Percentiles rank a stretch among this genome's conserved stretches.
These are phyloP conservation scores for Noctua fimbriata DNA, from an alignment of 2,888 invertebrate species.

Conservation along the genomic window DNA sequence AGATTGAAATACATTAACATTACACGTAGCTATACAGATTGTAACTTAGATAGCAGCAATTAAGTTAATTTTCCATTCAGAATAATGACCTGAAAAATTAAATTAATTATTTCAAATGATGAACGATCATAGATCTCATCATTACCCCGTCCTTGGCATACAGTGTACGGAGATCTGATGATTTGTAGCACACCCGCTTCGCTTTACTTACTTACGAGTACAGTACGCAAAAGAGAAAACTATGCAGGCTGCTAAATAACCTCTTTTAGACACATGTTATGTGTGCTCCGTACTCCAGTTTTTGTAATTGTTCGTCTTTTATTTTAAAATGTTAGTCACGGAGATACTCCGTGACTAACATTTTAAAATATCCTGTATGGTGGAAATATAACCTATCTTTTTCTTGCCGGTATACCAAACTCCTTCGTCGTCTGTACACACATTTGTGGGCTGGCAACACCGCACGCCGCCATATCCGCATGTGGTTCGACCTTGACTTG, in stretches of 20 bases:
- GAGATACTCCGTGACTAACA: no score
- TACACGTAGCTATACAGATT: conserved; percentile 9
- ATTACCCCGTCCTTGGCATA: conserved; percentile 32
- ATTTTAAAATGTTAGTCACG: not conserved
- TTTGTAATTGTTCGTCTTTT: not conserved
- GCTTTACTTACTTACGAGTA: conserved; percentile 31
- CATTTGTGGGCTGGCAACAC: conserved; percentile 79
- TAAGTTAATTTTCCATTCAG: conserved; percentile 23
- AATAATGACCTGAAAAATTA: conserved; percentile 30
- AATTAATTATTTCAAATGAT: conserved; percentile 20
- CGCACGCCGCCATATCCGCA: conserved; percentile 83
- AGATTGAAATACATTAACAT: not conserved
- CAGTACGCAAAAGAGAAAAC: not conserved
- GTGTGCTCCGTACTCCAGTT: not conserved
- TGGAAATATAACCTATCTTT: not conserved
- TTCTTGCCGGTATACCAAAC: not conserved
- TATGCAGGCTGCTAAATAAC: not conserved
- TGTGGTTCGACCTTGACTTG: conserved; percentile 82
- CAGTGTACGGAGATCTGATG: conserved; percentile 35
- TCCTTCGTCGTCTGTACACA: conserved; percentile 19
- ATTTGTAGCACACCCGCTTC: conserved; percentile 12
- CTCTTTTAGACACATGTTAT: not conserved
- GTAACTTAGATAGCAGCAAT: conserved; percentile 11
- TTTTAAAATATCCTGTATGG: not conserved
- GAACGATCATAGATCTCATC: conserved; percentile 20